Evolutionary conservation across 1,140 invertebrate species (phyloP), one percentile per base, ranked within the genome.

Genomic region (Ridgeia piscesae): DNA sequence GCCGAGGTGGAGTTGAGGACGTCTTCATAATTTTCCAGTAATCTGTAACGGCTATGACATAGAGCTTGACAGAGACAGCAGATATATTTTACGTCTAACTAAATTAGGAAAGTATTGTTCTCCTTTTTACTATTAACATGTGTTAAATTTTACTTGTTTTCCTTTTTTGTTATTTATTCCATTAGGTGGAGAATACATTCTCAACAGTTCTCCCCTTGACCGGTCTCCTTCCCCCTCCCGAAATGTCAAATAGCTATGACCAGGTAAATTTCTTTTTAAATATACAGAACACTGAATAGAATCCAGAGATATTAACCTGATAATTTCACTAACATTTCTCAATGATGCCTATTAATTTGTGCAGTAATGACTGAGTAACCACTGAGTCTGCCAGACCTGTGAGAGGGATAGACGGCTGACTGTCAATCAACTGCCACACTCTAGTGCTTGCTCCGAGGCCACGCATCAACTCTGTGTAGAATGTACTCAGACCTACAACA

Each of bases 401-500:
- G 14, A 96, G 88, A n/a, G 96, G 96, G 93, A 99, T 98, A 2
- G 94, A 93, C 33, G 98, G 98, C 93, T 97, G 94, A 88, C 98
- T 97, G 95, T 99, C 98, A 88, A 99, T 97, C 42, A 99, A 97
- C 95, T 99, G 97, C 97, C 98, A 99, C 21, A 99, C 96, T 91
- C 99, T 96, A 1, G 97, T 97, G 34, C 98, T 98, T 0, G 99
- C 98, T 0, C 99, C 99, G 1, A 99, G 95, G 0, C 98, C 98
- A 96, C 98, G 98, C 96, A 99, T 99, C 93, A 99, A 95, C 95
- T 99, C 98, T 0, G 98, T 97, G 95, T 99, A 99, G 95, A 99
- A 99, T 93, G 97, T 97, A 35, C 98, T 98, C 34, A 99, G 94
- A 0, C 98, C 42, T 42, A 42, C 42, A 42, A 42, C 42, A 42